These are phyloP conservation scores for Halcyon smyrnensis DNA, from an alignment of 2,797 vertebrate genomes.

Conservation along the genomic window DNA sequence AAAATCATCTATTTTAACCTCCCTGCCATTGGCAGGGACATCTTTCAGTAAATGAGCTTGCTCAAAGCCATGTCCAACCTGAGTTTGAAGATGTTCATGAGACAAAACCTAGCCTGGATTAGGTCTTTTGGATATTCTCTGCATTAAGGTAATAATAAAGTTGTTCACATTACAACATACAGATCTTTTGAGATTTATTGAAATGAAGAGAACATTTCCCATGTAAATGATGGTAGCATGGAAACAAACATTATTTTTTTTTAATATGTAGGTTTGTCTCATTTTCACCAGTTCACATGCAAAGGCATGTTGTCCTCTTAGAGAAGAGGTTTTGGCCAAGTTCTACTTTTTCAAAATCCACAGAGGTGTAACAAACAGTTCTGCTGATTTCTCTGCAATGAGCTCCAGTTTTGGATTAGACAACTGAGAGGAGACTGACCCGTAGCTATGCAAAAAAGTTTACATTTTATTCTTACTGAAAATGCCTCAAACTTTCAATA, in stretches of 20 bases:
- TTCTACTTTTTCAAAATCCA: background rate
- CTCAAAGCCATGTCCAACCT: background rate
- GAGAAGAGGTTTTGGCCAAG: background rate
- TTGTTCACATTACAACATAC: background rate
- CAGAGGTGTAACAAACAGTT: background rate
- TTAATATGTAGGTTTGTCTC: background rate
- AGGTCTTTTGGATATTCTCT: background rate
- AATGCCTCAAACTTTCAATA: background rate
- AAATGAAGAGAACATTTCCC: background rate
- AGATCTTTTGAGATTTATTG: background rate
- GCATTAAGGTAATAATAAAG: background rate
- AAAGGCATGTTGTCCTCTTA: background rate
- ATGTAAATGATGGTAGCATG: background rate
- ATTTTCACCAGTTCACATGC: background rate
- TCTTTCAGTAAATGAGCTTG: background rate
- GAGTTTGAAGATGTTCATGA: background rate
- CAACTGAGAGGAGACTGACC: background rate
- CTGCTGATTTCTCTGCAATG: background rate
- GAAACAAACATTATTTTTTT: background rate
- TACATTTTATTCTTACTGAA: background rate
- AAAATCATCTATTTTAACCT: background rate
- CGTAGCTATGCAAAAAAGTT: background rate
- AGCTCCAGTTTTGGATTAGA: background rate
- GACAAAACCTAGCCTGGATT: background rate
- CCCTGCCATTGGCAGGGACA: background rate